These are phyloP conservation scores for Oryzias javanicus DNA, from an alignment of 2,113 vertebrate genomes.

Conservation along the genomic window DNA sequence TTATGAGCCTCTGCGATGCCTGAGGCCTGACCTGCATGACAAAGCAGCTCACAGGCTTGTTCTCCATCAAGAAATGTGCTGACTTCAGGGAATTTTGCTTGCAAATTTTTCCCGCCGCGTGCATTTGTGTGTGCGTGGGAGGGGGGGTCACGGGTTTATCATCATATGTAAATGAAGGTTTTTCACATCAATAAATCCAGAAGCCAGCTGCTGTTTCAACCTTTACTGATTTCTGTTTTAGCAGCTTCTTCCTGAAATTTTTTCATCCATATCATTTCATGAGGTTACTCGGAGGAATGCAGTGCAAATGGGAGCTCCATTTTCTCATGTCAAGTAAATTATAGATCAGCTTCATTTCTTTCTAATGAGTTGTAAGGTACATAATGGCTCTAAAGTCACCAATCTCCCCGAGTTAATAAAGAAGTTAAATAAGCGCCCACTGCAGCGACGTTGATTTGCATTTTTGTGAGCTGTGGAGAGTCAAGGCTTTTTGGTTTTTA, in stretches of 20 bases:
- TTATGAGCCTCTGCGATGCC: conserved; percentile 40
- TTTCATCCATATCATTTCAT: not conserved
- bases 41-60: conserved; percentile 45
- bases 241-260: not conserved
- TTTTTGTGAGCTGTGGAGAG: not conserved
- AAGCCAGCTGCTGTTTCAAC: conserved; percentile 14
- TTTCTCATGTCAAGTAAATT: conserved; percentile 37
- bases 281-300: not conserved
- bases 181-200: conserved; percentile 29
- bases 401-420: conserved; percentile 10
- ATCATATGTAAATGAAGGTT: conserved; percentile 17
- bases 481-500: too few species aligned
- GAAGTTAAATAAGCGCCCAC: conserved; percentile 3
- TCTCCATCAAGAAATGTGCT: conserved; percentile 52
- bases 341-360: conserved; percentile 46
- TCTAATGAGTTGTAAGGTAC: conserved; percentile 22
- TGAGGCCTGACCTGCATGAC: conserved; percentile 55
- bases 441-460: not conserved
- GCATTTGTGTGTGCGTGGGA: conserved; percentile 2
- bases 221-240: conserved; percentile 3
- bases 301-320: conserved; percentile 18
- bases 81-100: conserved; percentile 45
- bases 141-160: conserved; percentile 1
- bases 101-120: conserved; percentile 13
- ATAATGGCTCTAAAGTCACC: conserved; percentile 8